Conservation (phyloP, 2,888 invertebrate genomes). For the Nezara viridula region DNA sequence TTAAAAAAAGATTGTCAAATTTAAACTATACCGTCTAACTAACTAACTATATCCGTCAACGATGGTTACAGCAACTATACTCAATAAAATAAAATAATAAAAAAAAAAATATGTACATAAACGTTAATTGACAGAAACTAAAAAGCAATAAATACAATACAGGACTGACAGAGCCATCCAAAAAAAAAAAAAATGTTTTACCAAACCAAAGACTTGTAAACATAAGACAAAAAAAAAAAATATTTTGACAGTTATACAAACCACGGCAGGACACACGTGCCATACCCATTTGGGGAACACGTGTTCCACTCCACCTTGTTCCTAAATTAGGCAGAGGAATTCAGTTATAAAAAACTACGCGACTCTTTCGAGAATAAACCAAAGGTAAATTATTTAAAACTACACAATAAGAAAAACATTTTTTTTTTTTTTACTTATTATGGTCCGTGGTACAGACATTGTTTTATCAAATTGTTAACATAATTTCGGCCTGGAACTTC, state of each 20-base stretch:
- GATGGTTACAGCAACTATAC: too few relatives aligned
- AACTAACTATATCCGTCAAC: too few relatives aligned
- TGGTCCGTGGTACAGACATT: too few relatives aligned
- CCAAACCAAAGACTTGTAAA: background rate
- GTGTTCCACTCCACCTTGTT: background rate
- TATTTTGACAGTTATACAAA: conserved; percentile 9
- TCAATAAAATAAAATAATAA: too few relatives aligned
- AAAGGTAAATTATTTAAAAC: background rate
- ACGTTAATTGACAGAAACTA: background rate
- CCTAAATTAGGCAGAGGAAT: background rate
- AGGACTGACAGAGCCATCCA: background rate
- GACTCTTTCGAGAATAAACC: background rate
- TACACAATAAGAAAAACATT: too few relatives aligned
- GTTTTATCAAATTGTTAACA: too few relatives aligned
- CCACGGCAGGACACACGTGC: background rate
- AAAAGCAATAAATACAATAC: background rate
- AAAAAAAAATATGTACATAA: too few relatives aligned
- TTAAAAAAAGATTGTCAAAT: too few relatives aligned
- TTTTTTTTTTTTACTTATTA: too few relatives aligned
- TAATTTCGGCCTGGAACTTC: too few relatives aligned
- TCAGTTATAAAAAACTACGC: background rate
- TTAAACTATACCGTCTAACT: too few relatives aligned
- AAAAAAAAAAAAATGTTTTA: background rate
- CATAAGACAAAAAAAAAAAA: background rate
- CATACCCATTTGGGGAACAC: background rate